Evolutionary conservation across 2,888 invertebrate species (phyloP).

Genomic region (Esperia sulphurella): DNA sequence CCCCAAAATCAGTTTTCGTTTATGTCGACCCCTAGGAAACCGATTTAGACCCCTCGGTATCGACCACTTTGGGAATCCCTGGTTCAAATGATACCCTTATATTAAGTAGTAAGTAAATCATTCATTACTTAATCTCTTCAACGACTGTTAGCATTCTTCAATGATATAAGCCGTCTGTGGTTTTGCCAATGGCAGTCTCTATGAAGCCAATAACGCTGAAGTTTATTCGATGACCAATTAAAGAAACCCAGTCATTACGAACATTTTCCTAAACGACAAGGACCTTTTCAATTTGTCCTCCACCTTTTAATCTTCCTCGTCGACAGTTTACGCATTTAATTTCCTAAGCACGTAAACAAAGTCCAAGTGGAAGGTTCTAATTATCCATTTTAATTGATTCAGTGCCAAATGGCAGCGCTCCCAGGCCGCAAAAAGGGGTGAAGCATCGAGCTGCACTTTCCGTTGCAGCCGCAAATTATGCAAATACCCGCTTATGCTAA

Average conservation of each 20-base stretch:
- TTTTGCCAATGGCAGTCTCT: too few species aligned
- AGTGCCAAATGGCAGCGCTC: conserved; percentile 31
- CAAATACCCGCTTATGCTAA: conserved; percentile 33
- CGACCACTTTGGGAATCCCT: too few species aligned
- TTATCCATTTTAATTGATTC: conserved; percentile 52
- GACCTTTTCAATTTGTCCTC: background rate
- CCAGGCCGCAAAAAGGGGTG: conserved; percentile 27
- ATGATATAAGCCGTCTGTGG: too few species aligned
- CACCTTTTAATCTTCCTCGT: background rate
- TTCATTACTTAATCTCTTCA: too few species aligned
- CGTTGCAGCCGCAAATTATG: conserved; percentile 34
- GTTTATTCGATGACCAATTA: too few species aligned
- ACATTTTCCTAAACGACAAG: background rate
- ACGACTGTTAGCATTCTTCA: too few species aligned
- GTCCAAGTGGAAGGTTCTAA: conserved; percentile 18
- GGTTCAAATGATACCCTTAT: too few species aligned
- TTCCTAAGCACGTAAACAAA: conserved; percentile 2
- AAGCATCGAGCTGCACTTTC: conserved; percentile 30
- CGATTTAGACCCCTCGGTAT: too few species aligned
- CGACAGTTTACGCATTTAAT: background rate
- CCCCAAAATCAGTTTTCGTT: too few species aligned
- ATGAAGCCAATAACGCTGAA: too few species aligned
- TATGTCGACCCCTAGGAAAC: too few species aligned
- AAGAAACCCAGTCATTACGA: background rate
- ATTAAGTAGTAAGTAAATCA: too few species aligned